Base-by-base conservation (phyloP, 2,113 vertebrate genomes). In the Falcunculus frontatus region DNA sequence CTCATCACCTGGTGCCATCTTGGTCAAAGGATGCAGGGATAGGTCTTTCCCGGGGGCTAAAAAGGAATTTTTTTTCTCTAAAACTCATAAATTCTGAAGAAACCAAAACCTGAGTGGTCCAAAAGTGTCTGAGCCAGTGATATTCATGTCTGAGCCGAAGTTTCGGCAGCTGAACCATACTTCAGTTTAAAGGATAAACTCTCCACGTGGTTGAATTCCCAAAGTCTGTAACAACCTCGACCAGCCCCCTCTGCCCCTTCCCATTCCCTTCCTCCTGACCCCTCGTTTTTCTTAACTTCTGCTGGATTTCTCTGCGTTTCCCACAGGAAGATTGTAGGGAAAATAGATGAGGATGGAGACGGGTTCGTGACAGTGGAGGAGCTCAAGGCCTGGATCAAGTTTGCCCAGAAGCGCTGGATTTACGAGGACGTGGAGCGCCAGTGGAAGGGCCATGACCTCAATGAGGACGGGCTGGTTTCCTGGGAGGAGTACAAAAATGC, bases 401-500 rank as follows among this genome's bases (percentile, higher is more conserved):
- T 99, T 86, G 98, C 99, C 62, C 99, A 99, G 93, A 99, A 99
- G 92, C 98, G 98, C 91, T 99, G 99, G 99, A 99, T 99, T 95
- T 99, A 98, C 30, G 99, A 99, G 94, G 99, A 99, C 26, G 99
- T 99, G 93, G 99, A 99, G 88, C 98, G 99, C 20, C 99, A 99
- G 98, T 99, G 99, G 99, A 99, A 99, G 94, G 99, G 99, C 93
- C 99, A 99, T 20, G 99, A 99, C 98, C 98, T 99, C 90, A 99
- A 99, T 37, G 98, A 98, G 85, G 99, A 99, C 42, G 98, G 97
- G 29, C 95, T 98, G 57, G 98, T 99, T 72, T 99, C 99, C 75
- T 99, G 99, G 99, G 99, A 99, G 77, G 99, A 99, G 60, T 99
- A 99, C 94, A 99, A 98, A 97, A 99, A 99, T 84, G 99, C 99